Evolutionary conservation across 2,888 invertebrate species (phyloP), one percentile per base, ranked within the genome.

Genomic region (Harpagoxenus sublaevis): DNA sequence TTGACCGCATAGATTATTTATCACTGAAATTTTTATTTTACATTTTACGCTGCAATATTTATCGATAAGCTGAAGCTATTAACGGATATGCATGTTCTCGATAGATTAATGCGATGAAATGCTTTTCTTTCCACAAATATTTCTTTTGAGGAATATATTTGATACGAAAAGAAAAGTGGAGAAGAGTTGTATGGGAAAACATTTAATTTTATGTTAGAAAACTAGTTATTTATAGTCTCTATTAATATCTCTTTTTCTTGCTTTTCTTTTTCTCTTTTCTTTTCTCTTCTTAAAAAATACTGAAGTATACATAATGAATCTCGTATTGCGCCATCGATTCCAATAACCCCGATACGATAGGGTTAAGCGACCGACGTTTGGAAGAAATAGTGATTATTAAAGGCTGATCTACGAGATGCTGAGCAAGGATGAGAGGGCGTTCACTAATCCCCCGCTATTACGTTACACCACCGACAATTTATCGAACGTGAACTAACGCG

Each of bases 391-490:
- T 81, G 86, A 90, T 90, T 87, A 87, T 88, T 79, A 66, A 86
- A 87, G 88, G 84, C 82, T 88, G 87, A 90, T 89, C 90, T 84
- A 84, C 53, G 82, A 71, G 85, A 84, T 78, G 83, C 74, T 83
- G 63, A 75, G 71, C 84, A 70, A 70, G 85, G 65, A 82, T 79
- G 84, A 83, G 82, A 86, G 85, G 83, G 86, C 84, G 84, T 86
- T 84, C 85, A 55, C 85, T 90, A 89, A 89, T 90, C 86, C 87
- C 86, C 82, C 53, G 83, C 87, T 89, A 90, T 90, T 90, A 90
- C 88, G 86, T 90, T 90, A 89, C 89, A 90, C 86, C 83, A 82
- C 81, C 88, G 87, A 83, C 84, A 84, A 90, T 89, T 90, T 90
- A 89, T 89, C 86, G 88, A 86, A 90, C 82, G 84, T 88, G 90